phyloP scores from a whole-genome alignment of 2,888 invertebrate species.

The Ceraclea dissimilis region DNA sequence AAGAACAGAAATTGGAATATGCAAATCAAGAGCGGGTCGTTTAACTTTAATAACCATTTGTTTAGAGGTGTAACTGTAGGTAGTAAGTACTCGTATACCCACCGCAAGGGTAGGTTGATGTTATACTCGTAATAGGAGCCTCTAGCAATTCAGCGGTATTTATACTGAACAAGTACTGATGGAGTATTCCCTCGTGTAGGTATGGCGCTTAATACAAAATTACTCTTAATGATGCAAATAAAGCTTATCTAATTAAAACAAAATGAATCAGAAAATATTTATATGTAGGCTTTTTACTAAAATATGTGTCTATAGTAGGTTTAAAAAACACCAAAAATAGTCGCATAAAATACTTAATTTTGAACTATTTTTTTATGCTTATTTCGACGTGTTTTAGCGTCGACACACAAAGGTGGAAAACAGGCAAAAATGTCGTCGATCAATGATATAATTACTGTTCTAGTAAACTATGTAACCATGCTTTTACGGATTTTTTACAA shows the following conservation, averaged over 20 bases:
- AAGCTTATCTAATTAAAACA: not conserved
- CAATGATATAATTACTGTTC: too few species aligned
- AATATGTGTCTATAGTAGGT: not conserved
- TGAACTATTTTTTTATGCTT: too few species aligned
- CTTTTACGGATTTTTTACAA: too few species aligned
- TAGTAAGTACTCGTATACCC: not conserved
- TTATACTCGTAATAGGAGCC: not conserved
- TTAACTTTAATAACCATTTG: slow-evolving; percentile 44
- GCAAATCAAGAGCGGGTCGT: slow-evolving; percentile 40
- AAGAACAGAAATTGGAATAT: slow-evolving; percentile 45
- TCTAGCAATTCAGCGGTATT: not conserved
- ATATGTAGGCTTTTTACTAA: not conserved
- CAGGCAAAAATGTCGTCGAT: too few species aligned
- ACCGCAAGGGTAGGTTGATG: not conserved
- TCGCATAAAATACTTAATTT: too few species aligned
- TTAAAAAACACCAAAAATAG: too few species aligned
- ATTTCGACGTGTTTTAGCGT: too few species aligned
- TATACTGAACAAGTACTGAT: not conserved
- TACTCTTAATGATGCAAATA: not conserved
- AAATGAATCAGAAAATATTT: not conserved
- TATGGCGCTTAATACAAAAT: not conserved
- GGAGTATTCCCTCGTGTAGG: slow-evolving; percentile 6
- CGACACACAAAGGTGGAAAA: too few species aligned
- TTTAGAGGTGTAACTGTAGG: slow-evolving; percentile 25
- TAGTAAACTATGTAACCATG: too few species aligned